A percentile compares a stretch with the other conserved stretches of the same genome.
phyloP scores from a whole-genome alignment of 2,113 vertebrate species.

The Numenius arquata region DNA sequence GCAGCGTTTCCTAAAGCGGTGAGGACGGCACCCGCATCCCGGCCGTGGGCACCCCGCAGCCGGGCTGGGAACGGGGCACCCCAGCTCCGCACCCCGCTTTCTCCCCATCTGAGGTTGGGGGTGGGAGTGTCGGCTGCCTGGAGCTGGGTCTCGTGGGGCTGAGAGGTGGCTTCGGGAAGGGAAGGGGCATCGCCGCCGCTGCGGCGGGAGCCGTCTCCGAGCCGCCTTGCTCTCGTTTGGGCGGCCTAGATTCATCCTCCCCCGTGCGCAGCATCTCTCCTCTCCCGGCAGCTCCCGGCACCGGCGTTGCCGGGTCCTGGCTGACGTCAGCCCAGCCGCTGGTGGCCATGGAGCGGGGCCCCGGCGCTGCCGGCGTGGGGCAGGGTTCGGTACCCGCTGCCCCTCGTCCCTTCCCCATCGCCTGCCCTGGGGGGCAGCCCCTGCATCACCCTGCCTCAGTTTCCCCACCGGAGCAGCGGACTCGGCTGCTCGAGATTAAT shows the following conservation, averaged over 20 bases:
- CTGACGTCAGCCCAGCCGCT: background rate
- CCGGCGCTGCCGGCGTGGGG: background rate
- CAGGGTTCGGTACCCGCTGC: too few species aligned
- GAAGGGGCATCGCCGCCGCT: background rate
- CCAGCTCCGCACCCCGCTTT: background rate
- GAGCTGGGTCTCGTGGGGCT: background rate
- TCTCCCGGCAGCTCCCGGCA: background rate
- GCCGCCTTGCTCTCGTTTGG: background rate
- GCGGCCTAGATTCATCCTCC: constrained; percentile 22
- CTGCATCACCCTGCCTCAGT: background rate
- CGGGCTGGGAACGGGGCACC: background rate
- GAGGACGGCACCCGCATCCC: background rate
- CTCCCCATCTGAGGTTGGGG: accelerated
- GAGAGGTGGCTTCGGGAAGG: background rate
- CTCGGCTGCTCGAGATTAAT: accelerated
- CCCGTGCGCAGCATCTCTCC: background rate
- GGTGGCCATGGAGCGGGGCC: background rate
- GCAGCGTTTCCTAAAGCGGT: accelerated
- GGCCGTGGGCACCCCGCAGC: accelerated
- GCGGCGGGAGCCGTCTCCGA: background rate
- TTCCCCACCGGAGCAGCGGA: background rate
- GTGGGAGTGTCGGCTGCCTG: too few species aligned
- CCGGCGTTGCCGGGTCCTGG: background rate
- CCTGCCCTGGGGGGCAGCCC: background rate
- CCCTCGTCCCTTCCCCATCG: background rate